Evolutionary conservation across 2,888 invertebrate genomes (phyloP), one percentile per base, ranked within the genome.

Genomic region (Harpalus rufipes): DNA sequence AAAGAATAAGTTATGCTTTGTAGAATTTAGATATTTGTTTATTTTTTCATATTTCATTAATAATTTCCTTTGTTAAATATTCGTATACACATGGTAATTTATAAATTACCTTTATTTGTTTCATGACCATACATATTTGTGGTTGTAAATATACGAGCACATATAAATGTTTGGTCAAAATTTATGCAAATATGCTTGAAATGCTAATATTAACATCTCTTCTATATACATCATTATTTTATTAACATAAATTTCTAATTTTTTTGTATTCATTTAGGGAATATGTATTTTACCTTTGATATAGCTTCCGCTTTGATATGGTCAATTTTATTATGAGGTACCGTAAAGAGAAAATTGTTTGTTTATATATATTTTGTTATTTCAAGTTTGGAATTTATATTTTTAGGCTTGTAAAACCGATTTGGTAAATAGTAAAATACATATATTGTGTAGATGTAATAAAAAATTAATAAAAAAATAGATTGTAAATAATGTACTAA

Each of bases 141-240:
- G 14, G 56, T 76, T 44, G 41, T 16, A 51, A 74, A 21, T 44
- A 21, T 78, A 79, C 32, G 32, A 32, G 32, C 32, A 32, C 61
- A 61, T 16, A 44, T 44, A 79, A 32, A 79, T 51, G 21, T 79
- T 16, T 58, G 32, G 21, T 79, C 6, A 12, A 79, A 79, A 58
- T 79, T 32, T 58, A 79, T 79, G 79, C 25, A 79, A 79, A 79
- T 79, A 32, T 7, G 58, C 25, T 58, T 14, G 79, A 79, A 79
- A 58, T 79, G 21, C 79, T 56, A 51, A 79, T 58, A 56, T 78
- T 58, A 14, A 56, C 18, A 78, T 78, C n/a, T 44, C 32, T 18
- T 74, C n/a, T 44, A 76, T 58, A 8, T 61, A 79, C 58, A 58
- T 44, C 21, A 79, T 58, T 7, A 25, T 14, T 68, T 8, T 39